A percentile compares a stretch with the other conserved stretches of the same genome.
Conservation (phyloP, 2,888 invertebrate genomes). For the Thelaira solivaga region DNA sequence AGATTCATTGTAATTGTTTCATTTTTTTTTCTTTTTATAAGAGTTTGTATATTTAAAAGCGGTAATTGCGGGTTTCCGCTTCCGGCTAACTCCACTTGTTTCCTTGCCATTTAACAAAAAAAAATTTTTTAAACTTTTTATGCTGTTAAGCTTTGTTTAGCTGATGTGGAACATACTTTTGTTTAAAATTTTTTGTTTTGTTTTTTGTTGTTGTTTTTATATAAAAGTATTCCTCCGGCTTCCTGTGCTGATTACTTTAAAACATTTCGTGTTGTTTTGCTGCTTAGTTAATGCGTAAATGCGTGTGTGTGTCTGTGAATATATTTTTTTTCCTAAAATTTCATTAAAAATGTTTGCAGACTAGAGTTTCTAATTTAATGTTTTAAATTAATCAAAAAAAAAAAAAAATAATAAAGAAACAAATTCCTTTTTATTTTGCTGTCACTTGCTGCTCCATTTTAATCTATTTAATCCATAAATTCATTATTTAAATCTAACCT, state of each 20-base stretch:
- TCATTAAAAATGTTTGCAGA: constrained; percentile 43
- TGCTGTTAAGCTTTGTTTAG: constrained; percentile 3
- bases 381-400: constrained; percentile 24
- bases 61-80: constrained; percentile 60
- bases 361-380: constrained; percentile 2
- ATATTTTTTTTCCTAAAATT: constrained; percentile 30
- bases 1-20: constrained; percentile 28
- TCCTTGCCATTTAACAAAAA: constrained; percentile 35
- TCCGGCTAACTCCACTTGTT: constrained; percentile 53
- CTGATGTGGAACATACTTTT: too few species aligned
- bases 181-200: constrained; percentile 2
- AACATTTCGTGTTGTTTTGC: constrained; percentile 29
- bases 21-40: constrained; percentile 25
- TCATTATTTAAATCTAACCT: constrained; percentile 38
- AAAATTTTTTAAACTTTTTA: too few species aligned
- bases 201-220: constrained; percentile 4
- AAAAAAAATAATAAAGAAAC: too few species aligned
- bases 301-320: constrained; percentile 15
- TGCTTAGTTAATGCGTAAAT: constrained; percentile 8
- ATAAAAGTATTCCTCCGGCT: constrained; percentile 25
- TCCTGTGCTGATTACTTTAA: constrained; percentile 53
- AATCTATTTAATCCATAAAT: constrained; percentile 45
- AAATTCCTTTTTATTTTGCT: neutral
- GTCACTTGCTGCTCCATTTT: constrained; percentile 6
- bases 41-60: constrained; percentile 26